These are phyloP conservation scores for Ammospiza caudacuta DNA, from an alignment of 2,113 vertebrate genomes.

Conservation along the genomic window DNA sequence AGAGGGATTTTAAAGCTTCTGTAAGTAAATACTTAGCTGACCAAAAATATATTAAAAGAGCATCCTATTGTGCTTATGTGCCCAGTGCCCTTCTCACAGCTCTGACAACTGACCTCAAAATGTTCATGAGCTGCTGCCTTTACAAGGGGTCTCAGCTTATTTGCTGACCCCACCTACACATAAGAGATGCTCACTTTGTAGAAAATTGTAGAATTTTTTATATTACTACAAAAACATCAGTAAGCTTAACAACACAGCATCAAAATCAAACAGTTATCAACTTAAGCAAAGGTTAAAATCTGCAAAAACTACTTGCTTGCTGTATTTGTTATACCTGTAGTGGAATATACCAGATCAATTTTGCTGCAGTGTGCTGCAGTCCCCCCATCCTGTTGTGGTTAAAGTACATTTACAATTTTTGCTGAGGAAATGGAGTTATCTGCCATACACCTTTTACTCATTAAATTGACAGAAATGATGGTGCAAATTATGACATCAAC, in stretches of 20 bases:
- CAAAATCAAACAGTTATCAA: not conserved
- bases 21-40: not conserved
- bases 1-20: not conserved
- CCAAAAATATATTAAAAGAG: not conserved
- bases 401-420: not conserved
- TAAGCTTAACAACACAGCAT: not conserved
- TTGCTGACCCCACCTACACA: accelerated
- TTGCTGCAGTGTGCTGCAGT: not conserved
- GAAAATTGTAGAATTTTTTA: not conserved
- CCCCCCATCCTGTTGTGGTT: not conserved
- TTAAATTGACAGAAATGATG: not conserved
- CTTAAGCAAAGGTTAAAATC: not conserved
- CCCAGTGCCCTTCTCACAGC: not conserved
- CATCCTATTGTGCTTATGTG: not conserved
- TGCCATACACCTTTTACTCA: not conserved
- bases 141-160: not conserved
- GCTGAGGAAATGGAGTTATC: not conserved
- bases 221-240: not conserved
- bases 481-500: not conserved
- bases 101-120: not conserved
- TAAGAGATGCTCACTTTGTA: not conserved
- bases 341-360: not conserved
- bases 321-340: not conserved
- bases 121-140: not conserved
- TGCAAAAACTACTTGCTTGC: not conserved